Evolutionary conservation across 1,140 invertebrate genomes (phyloP).

Genomic region (Akabosia matsudoensis): DNA sequence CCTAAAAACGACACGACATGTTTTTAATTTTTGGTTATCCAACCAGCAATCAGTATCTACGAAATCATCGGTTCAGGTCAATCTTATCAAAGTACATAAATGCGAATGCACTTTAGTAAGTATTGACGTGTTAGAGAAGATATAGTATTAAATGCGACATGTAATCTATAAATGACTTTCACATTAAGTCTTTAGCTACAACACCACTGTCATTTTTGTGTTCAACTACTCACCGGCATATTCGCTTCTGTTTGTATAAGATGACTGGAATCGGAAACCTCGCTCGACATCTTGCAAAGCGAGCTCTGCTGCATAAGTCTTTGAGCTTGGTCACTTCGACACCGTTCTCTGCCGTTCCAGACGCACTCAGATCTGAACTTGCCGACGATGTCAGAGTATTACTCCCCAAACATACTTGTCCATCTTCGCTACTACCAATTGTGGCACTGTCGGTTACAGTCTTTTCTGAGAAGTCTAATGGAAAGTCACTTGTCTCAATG

Average conservation of each 20-base stretch:
- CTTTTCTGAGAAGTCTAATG: not conserved
- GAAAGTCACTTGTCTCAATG: not conserved
- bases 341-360: constrained; percentile 2
- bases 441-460: not conserved
- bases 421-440: not conserved
- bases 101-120: too few relatives aligned
- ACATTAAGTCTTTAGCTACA: not conserved
- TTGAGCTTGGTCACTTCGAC: constrained; percentile 40
- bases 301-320: constrained; percentile 49
- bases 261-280: constrained; percentile 78
- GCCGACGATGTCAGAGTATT: not conserved
- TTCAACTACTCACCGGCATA: constrained; percentile 56
- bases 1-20: constrained; percentile 49
- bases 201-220: not conserved
- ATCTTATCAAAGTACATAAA: too few relatives aligned
- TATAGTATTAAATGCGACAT: too few relatives aligned
- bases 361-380: not conserved
- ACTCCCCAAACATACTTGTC: not conserved
- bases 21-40: constrained; percentile 18
- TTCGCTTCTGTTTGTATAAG: constrained; percentile 69
- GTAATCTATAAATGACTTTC: not conserved
- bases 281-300: constrained; percentile 65
- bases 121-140: too few relatives aligned
- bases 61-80: too few relatives aligned
- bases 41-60: too few relatives aligned